These are phyloP conservation scores for Pangasianodon hypophthalmus DNA, from an alignment of 2,113 vertebrate genomes.

Conservation along the genomic window DNA sequence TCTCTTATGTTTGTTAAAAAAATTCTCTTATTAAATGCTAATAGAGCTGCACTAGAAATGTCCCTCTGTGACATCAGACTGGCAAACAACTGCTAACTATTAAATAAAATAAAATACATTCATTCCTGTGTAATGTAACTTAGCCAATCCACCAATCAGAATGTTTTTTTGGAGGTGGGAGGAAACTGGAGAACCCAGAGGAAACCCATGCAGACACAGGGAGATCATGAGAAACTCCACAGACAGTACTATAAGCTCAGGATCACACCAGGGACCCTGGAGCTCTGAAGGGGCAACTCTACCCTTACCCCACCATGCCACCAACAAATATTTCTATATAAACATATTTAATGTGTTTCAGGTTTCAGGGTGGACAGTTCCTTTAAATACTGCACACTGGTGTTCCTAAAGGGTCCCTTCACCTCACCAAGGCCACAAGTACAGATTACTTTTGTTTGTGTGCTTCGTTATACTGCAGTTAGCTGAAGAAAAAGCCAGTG, in stretches of 20 bases:
- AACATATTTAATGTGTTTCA: not conserved
- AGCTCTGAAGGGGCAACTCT: not conserved
- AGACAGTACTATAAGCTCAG: not conserved
- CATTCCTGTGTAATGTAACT: not conserved
- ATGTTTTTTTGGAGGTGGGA: not conserved
- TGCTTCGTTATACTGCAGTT: slow-evolving; percentile 28
- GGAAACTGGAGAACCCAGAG: not conserved
- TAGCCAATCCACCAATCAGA: not conserved
- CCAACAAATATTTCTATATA: not conserved
- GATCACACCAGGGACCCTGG: not conserved
- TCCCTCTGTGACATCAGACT: not conserved
- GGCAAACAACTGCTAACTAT: not conserved
- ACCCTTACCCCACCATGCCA: not conserved
- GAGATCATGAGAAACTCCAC: not conserved
- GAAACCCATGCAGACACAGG: not conserved
- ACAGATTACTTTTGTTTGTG: not conserved
- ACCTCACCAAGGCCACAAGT: not conserved
- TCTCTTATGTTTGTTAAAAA: not conserved
- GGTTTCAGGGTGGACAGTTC: not conserved
- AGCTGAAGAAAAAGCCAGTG: slow-evolving; percentile 4
- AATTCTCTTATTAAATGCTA: not conserved
- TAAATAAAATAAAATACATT: no score
- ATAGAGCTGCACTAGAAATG: not conserved
- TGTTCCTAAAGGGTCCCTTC: not conserved
- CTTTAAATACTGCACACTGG: not conserved